Percentiles rank a stretch among this genome's conserved stretches.
phyloP scores from a whole-genome alignment of 1,140 invertebrate species.

The Heliothis virescens region DNA sequence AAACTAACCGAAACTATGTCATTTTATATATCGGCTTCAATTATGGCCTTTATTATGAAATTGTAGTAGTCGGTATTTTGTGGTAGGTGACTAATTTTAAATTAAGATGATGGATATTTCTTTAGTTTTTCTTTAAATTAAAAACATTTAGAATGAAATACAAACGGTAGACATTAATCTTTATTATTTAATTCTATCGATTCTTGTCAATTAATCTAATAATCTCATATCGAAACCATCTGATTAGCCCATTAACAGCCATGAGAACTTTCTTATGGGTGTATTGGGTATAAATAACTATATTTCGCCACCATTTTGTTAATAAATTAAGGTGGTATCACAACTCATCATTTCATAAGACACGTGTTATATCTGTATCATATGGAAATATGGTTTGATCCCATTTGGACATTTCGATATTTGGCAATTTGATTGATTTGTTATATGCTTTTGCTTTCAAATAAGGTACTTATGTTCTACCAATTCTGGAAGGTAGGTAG shows the following conservation, averaged over 20 bases:
- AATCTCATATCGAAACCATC: constrained; percentile 1
- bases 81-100: too few relatives aligned
- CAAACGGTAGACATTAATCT: background rate
- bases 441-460: too few relatives aligned
- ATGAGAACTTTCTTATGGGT: background rate
- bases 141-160: too few relatives aligned
- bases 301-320: background rate
- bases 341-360: constrained; percentile 8
- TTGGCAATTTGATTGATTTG: too few relatives aligned
- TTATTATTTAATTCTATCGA: background rate
- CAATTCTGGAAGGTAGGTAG: too few relatives aligned
- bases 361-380: background rate
- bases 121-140: too few relatives aligned
- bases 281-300: background rate
- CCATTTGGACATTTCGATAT: background rate
- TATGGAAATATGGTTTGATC: background rate
- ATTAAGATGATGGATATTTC: too few relatives aligned
- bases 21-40: too few relatives aligned
- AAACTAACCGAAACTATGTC: too few relatives aligned
- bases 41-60: too few relatives aligned
- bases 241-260: background rate
- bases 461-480: too few relatives aligned
- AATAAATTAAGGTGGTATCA: constrained; percentile 20
- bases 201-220: background rate
- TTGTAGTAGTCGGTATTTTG: too few relatives aligned